Evolutionary conservation across 2,113 vertebrate genomes (phyloP), one percentile per base, ranked within the genome.

Genomic region (Bolborhynchus lineola): DNA sequence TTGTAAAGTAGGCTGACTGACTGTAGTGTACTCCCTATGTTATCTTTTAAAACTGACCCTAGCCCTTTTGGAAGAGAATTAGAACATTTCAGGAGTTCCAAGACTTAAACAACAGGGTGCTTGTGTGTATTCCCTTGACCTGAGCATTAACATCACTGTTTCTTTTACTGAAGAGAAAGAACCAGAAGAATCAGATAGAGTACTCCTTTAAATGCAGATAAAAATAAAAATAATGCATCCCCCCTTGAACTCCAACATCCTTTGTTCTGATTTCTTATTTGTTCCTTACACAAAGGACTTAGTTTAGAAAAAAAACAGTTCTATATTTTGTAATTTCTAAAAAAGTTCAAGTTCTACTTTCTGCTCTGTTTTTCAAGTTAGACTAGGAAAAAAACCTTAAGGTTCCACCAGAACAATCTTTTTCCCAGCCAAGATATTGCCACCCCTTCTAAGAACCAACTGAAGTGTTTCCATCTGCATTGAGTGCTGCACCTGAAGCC

Each of bases 401-500:
- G 50, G 44, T 95, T 82, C 42, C 50, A 90, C 70, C 87, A 92
- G 60, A 88, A 86, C 12, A 69, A 37, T 37, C 92, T 71, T 70
- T 67, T 81, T 86, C 64, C 39, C 80, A 92, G 37, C 44, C 93
- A 93, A 92, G 88, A 92, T 93, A 92, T 88, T 95, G 97, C 93
- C 90, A 91, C 24, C 11, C 2, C 19, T 72, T 96, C 81, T 90
- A 65, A 95, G 95, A 97, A 94, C 78, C 42, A 63, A 86, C 69
- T 72, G 87, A 97, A 95, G 93, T 97, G 86, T 85, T 96, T 97
- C 92, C 96, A 96, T 96, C 95, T 97, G 93, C 92, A 95, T 41
- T 93, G 94, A 98, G 94, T 94, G 42, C 88, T 95, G 96, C 97
- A 98, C 97, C 97, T 97, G 97, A 98, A 97, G 94, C 65, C 75